These are phyloP conservation scores for Apamea anceps DNA, from an alignment of 2,888 invertebrate genomes.

Conservation along the genomic window DNA sequence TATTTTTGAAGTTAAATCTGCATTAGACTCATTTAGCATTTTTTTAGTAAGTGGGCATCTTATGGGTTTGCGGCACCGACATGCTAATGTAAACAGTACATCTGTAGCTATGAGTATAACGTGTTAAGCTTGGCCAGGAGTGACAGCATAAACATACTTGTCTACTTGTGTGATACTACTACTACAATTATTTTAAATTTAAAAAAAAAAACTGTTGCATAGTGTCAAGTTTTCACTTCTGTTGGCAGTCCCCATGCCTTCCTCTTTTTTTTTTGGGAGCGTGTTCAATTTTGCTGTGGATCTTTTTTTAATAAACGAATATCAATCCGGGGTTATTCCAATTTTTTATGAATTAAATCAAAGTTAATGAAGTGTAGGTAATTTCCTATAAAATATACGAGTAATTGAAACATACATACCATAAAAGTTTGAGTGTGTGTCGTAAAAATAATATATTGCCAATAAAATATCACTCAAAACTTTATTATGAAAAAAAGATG, in stretches of 20 bases:
- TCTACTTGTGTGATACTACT: no score
- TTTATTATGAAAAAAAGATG: conserved; percentile 33
- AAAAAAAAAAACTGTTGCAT: no score
- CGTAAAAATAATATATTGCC: conserved; percentile 20
- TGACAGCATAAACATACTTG: no score
- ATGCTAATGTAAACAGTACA: background rate
- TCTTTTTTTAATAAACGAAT: background rate
- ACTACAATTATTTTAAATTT: no score
- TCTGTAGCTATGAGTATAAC: background rate
- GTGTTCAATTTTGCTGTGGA: background rate
- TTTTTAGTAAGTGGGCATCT: background rate
- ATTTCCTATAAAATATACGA: background rate
- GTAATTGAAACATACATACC: conserved; percentile 1
- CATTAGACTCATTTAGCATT: background rate
- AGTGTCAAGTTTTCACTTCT: no score
- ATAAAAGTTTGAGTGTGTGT: conserved; percentile 19
- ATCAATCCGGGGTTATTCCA: background rate
- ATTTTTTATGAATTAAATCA: background rate
- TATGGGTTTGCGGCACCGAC: background rate
- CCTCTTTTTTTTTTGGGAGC: background rate
- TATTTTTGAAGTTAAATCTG: background rate
- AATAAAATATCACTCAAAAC: conserved; percentile 41
- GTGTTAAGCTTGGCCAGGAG: background rate
- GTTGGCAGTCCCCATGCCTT: no score
- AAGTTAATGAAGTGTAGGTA: background rate